Conservation (phyloP, 2,797 vertebrate genomes). For the Gobio occitaniae region DNA sequence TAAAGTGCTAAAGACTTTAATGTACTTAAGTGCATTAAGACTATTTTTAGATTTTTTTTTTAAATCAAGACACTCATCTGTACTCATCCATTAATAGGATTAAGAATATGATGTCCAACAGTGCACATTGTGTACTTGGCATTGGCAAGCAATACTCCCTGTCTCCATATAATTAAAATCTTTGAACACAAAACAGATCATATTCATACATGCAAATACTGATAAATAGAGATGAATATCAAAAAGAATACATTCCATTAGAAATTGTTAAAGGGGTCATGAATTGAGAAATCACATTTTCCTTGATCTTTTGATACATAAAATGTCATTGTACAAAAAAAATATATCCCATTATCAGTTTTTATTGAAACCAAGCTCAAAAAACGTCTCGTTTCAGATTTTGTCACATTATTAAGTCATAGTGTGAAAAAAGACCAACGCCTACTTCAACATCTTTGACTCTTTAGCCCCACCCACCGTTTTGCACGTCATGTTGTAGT, state of each 20-base stretch:
- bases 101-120: constrained; percentile 52
- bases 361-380: not conserved
- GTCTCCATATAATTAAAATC: not conserved
- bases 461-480: too few relatives aligned
- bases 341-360: not conserved
- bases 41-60: constrained; percentile 57
- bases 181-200: constrained; percentile 2
- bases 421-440: too few relatives aligned
- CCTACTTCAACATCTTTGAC: too few relatives aligned
- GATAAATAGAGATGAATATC: not conserved
- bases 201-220: not conserved
- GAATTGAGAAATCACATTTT: not conserved
- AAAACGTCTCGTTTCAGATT: not conserved
- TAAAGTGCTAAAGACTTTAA: constrained; percentile 49
- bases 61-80: constrained; percentile 52
- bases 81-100: constrained; percentile 57
- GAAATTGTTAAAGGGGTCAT: not conserved
- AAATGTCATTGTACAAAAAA: not conserved
- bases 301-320: too few relatives aligned
- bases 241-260: not conserved
- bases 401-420: too few relatives aligned
- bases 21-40: constrained; percentile 55
- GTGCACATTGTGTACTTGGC: constrained; percentile 26
- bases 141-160: constrained; percentile 29
- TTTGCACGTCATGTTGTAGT: too few relatives aligned